Conservation (phyloP, 2,888 invertebrate genomes). For the Pheosia gnoma region DNA sequence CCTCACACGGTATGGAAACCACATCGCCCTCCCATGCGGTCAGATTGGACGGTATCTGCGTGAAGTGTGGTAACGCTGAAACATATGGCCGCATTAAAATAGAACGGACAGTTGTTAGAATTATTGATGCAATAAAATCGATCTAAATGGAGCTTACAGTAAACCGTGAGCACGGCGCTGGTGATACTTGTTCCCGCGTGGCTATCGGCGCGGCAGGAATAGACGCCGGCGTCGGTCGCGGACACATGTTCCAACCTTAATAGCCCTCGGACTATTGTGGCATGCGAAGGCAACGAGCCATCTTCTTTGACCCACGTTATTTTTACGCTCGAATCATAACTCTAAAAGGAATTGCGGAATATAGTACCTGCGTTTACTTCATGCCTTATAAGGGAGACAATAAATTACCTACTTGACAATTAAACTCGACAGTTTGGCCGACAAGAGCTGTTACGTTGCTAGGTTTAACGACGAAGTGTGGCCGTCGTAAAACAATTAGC, state of each 20-base stretch:
- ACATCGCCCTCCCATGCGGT: slow-evolving; percentile 94
- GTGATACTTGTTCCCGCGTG: slow-evolving; percentile 94
- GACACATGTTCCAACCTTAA: slow-evolving; percentile 92
- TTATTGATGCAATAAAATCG: slow-evolving; percentile 74
- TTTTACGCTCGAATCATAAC: slow-evolving; percentile 75
- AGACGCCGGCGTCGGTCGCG: slow-evolving; percentile 93
- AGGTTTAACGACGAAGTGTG: slow-evolving; percentile 94
- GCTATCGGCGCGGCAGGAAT: slow-evolving; percentile 96
- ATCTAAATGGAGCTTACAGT: slow-evolving; percentile 89
- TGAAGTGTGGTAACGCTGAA: slow-evolving; percentile 94
- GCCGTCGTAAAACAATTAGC: slow-evolving; percentile 93
- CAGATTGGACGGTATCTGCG: slow-evolving; percentile 93
- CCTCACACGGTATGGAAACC: slow-evolving; percentile 95
- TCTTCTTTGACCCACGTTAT: slow-evolving; percentile 81
- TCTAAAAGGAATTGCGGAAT: slow-evolving; percentile 57
- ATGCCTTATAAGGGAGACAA: slow-evolving; percentile 2
- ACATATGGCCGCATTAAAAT: slow-evolving; percentile 80
- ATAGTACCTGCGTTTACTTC: neutral
- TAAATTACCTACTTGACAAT: slow-evolving; percentile 85
- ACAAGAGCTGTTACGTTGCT: slow-evolving; percentile 92
- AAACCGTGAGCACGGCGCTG: slow-evolving; percentile 94
- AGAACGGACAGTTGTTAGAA: slow-evolving; percentile 62
- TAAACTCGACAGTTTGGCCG: slow-evolving; percentile 93
- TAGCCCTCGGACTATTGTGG: slow-evolving; percentile 71
- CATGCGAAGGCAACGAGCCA: slow-evolving; percentile 70